Evolutionary conservation across 2,797 vertebrate species (phyloP).

Genomic region (Amazona ochrocephala): DNA sequence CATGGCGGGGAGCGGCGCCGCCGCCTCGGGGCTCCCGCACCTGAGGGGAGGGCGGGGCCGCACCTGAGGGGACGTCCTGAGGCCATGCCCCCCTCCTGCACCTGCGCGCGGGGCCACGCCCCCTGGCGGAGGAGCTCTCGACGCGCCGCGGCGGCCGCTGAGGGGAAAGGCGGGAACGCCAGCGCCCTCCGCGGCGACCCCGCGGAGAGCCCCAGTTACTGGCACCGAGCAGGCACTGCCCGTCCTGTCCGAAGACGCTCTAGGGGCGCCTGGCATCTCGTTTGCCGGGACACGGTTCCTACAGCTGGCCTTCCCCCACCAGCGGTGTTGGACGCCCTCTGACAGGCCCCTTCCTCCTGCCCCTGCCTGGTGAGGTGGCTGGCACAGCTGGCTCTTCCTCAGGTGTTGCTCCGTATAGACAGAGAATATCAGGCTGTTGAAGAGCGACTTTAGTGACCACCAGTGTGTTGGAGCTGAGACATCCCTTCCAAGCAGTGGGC

Average conservation of each 20-base stretch:
- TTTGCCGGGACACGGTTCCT: too few species aligned
- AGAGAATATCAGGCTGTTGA: accelerated
- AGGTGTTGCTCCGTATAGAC: accelerated
- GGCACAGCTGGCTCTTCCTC: not conserved
- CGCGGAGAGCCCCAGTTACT: not conserved
- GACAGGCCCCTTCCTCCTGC: too few species aligned
- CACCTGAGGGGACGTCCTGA: not conserved
- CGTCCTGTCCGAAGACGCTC: not conserved
- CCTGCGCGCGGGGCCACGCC: not conserved
- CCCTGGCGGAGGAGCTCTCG: not conserved
- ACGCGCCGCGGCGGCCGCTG: not conserved
- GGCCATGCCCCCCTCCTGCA: not conserved
- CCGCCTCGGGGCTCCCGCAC: not conserved
- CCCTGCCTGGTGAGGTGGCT: not conserved
- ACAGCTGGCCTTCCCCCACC: not conserved
- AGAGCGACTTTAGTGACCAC: accelerated
- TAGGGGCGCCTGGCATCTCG: accelerated
- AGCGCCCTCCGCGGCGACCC: too few species aligned
- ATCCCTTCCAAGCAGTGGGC: accelerated
- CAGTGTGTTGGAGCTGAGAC: accelerated
- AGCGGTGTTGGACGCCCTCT: accelerated
- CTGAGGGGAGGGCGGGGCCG: not conserved
- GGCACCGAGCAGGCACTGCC: not conserved
- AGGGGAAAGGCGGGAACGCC: not conserved
- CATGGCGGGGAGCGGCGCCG: not conserved